Conservation (phyloP, 2,113 vertebrate genomes). For the Sorex araneus region DNA sequence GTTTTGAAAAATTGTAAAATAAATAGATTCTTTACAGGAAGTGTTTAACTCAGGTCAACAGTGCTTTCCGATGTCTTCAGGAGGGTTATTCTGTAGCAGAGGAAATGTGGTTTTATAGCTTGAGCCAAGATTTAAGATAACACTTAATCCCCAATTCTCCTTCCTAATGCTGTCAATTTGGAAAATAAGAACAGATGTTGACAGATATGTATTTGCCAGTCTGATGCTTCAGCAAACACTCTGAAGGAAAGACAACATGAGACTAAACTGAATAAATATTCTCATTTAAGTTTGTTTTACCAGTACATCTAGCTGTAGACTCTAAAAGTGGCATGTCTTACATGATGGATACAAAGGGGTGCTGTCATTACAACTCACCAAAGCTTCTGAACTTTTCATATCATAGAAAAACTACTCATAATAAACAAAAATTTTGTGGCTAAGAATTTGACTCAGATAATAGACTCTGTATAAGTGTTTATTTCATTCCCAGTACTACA, state of each 20-base stretch:
- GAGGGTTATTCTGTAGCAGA: constrained; percentile 45
- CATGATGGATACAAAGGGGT: constrained; percentile 34
- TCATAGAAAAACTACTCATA: constrained; percentile 11
- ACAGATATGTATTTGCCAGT: constrained; percentile 77
- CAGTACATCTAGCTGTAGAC: constrained; percentile 46
- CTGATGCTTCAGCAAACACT: constrained; percentile 74
- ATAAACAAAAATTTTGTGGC: not conserved
- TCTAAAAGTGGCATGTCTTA: constrained; percentile 62
- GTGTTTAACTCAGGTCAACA: constrained; percentile 14
- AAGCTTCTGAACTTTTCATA: constrained; percentile 37
- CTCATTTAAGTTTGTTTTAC: constrained; percentile 64
- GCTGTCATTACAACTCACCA: constrained; percentile 59
- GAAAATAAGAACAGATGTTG: constrained; percentile 81
- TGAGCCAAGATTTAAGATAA: constrained; percentile 75
- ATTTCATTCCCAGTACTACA: no score
- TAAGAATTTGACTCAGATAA: no score
- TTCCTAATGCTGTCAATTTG: constrained; percentile 71
- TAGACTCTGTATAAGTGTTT: no score
- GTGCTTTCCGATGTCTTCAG: constrained; percentile 58
- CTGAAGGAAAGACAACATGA: constrained; percentile 69
- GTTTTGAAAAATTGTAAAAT: constrained; percentile 16
- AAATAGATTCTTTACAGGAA: not conserved
- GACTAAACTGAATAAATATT: constrained; percentile 62
- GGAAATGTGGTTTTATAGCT: constrained; percentile 37
- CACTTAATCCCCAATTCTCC: constrained; percentile 64